A percentile compares a stretch with the other conserved stretches of the same genome.
phyloP scores from a whole-genome alignment of 2,113 vertebrate species.

The Oxyruncus cristatus region DNA sequence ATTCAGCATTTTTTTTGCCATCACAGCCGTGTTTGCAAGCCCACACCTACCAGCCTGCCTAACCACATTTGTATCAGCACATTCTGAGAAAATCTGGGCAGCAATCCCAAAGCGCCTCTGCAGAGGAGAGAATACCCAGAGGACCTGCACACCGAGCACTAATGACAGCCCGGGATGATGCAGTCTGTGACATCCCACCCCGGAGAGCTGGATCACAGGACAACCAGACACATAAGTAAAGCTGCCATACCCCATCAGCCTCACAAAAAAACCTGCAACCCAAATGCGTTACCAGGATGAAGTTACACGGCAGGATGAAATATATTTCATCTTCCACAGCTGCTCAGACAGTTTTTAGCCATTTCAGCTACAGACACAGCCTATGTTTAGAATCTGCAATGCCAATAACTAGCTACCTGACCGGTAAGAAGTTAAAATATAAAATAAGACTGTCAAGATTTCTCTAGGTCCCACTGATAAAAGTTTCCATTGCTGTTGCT shows the following conservation, averaged over 20 bases:
- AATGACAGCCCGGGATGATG: slow-evolving; percentile 1
- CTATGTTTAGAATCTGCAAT: neutral
- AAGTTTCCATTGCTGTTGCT: neutral
- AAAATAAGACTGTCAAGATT: neutral
- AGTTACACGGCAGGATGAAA: neutral
- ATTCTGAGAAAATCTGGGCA: slow-evolving; percentile 58
- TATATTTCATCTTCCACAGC: neutral
- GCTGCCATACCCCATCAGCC: neutral
- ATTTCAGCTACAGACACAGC: neutral
- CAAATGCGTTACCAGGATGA: neutral
- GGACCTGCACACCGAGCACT: neutral
- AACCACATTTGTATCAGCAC: slow-evolving; percentile 61
- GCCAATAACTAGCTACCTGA: neutral
- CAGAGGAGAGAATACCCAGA: slow-evolving; percentile 33
- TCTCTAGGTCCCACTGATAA: neutral
- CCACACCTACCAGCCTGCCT: slow-evolving; percentile 57
- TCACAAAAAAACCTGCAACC: neutral
- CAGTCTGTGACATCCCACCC: neutral
- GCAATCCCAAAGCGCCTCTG: slow-evolving; percentile 35
- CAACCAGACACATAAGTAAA: neutral
- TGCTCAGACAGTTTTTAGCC: neutral
- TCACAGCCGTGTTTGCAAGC: slow-evolving; percentile 39
- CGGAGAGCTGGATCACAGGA: neutral
- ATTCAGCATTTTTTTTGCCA: slow-evolving; percentile 9
- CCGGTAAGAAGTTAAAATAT: neutral